phyloP scores from a whole-genome alignment of 2,113 vertebrate genomes.

The Cyprinus carpio region DNA sequence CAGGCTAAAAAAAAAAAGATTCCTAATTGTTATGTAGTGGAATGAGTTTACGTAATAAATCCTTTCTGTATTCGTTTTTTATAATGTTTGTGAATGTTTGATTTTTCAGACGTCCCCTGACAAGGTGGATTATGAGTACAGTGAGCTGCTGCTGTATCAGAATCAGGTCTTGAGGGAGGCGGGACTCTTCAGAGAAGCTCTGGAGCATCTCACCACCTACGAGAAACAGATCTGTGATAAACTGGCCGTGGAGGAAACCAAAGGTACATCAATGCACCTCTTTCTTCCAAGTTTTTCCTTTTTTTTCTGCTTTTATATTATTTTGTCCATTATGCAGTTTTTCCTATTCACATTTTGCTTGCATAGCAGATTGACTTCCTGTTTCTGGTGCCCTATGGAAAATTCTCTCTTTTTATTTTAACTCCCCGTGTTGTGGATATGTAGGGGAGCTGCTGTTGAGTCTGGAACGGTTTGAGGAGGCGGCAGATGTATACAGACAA shows the following conservation, averaged over 20 bases:
- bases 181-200: conserved; percentile 90
- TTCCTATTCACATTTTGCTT: conserved; percentile 6
- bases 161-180: conserved; percentile 97
- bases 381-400: background rate
- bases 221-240: conserved; percentile 99
- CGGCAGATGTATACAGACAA: conserved; percentile 86
- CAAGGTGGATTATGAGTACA: conserved; percentile 99
- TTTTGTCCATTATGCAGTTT: background rate
- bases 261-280: conserved; percentile 78
- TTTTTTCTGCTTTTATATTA: background rate
- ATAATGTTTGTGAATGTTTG: background rate
- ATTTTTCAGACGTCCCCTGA: conserved; percentile 88
- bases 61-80: background rate
- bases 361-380: background rate
- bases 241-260: conserved; percentile 94
- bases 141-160: conserved; percentile 96
- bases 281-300: background rate
- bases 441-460: conserved; percentile 89
- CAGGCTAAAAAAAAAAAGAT: background rate
- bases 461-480: conserved; percentile 88
- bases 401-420: background rate
- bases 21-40: background rate
- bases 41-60: background rate
- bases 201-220: conserved; percentile 93
- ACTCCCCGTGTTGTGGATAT: conserved; percentile 32